Conservation (phyloP, 2,113 vertebrate genomes). For the Cranoglanis bouderius region DNA sequence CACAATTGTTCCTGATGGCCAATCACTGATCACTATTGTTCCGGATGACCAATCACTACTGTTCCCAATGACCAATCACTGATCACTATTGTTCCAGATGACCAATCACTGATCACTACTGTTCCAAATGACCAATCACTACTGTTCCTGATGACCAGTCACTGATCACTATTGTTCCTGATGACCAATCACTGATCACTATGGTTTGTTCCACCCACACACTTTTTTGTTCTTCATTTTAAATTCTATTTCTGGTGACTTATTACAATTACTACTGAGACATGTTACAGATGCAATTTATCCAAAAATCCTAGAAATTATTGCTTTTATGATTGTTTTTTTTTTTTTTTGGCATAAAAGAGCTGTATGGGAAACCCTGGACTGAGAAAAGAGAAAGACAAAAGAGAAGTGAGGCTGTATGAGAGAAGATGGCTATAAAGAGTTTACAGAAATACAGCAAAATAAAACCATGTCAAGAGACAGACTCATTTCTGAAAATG, state of each 20-base stretch:
- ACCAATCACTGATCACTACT: too few species aligned
- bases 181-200: not conserved
- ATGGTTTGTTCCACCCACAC: not conserved
- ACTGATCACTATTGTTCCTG: not conserved
- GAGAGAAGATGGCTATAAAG: not conserved
- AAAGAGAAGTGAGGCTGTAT: not conserved
- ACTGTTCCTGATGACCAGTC: too few species aligned
- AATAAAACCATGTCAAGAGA: not conserved
- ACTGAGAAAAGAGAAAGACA: not conserved
- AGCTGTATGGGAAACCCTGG: not conserved
- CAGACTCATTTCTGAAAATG: slow-evolving; percentile 17
- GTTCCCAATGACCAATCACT: too few species aligned
- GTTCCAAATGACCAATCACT: too few species aligned
- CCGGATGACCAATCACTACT: not conserved
- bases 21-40: not conserved
- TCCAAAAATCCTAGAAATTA: not conserved
- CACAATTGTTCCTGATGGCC: not conserved
- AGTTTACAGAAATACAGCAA: not conserved
- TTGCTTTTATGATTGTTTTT: not conserved
- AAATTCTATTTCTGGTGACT: too few species aligned
- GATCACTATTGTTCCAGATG: too few species aligned
- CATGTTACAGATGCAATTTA: not conserved
- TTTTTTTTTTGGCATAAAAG: not conserved
- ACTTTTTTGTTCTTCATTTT: not conserved
- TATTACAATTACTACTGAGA: not conserved